A percentile compares a stretch with the other conserved stretches of the same genome.
Evolutionary conservation across 2,888 invertebrate species (phyloP).

Genomic region (Limnephilus auricula): DNA sequence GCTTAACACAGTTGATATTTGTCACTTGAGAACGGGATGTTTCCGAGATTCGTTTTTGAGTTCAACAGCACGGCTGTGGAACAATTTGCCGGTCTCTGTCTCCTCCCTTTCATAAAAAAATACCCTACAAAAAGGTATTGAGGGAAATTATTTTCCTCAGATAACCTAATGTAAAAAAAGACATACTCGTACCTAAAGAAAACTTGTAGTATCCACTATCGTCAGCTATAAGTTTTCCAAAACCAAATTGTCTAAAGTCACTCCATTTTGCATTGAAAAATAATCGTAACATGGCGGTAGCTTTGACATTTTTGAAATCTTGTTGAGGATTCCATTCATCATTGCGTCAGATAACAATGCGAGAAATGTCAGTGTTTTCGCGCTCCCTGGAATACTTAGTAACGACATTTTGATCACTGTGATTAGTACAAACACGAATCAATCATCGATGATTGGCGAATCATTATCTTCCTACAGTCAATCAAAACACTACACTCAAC

Average conservation of each 20-base stretch:
- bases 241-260: background rate
- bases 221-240: background rate
- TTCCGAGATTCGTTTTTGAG: too few species aligned
- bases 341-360: background rate
- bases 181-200: too few species aligned
- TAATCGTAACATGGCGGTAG: conserved; percentile 27
- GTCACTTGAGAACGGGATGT: too few species aligned
- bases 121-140: too few species aligned
- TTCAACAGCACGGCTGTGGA: too few species aligned
- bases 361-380: conserved; percentile 31
- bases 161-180: too few species aligned
- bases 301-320: conserved; percentile 7
- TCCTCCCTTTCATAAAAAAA: too few species aligned
- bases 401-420: background rate
- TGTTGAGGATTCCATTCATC: conserved; percentile 17
- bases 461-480: background rate
- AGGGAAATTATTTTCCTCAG: too few species aligned
- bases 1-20: too few species aligned
- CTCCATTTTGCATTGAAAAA: background rate
- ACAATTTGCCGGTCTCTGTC: too few species aligned
- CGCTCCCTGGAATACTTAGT: background rate
- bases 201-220: background rate
- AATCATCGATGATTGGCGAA: background rate
- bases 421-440: background rate
- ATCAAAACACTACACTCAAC: background rate